Evolutionary conservation across 2,888 invertebrate species (phyloP).

Genomic region (Rhorus exstirpatorius): DNA sequence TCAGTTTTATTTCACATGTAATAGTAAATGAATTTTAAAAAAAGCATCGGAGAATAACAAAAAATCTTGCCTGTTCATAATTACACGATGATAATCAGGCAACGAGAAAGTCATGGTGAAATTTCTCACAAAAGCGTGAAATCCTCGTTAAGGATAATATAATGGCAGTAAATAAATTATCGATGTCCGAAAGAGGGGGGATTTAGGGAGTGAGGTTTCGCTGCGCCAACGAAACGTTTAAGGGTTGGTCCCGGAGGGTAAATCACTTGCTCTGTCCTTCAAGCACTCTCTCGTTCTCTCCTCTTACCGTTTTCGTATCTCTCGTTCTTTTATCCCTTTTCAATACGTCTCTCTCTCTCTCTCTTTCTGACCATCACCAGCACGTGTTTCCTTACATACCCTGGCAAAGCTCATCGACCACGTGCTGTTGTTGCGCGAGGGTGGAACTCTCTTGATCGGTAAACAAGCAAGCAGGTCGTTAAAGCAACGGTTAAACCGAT

Average conservation of each 20-base stretch:
- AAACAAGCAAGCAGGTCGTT: slow-evolving; percentile 83
- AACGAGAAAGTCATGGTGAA: slow-evolving; percentile 4
- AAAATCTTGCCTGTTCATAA: neutral
- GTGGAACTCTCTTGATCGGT: slow-evolving; percentile 79
- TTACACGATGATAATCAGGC: slow-evolving; percentile 31
- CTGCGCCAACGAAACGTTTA: slow-evolving; percentile 53
- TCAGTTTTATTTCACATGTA: too few species aligned
- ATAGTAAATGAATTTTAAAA: too few species aligned
- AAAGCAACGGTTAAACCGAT: slow-evolving; percentile 82
- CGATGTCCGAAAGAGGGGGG: slow-evolving; percentile 55
- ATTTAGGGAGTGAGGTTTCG: slow-evolving; percentile 4
- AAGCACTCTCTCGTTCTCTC: slow-evolving; percentile 14
- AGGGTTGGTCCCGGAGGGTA: slow-evolving; percentile 59
- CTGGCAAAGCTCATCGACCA: slow-evolving; percentile 48
- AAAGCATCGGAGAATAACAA: neutral
- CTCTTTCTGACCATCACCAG: slow-evolving; percentile 37
- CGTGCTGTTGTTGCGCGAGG: slow-evolving; percentile 74
- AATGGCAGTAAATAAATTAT: slow-evolving; percentile 65
- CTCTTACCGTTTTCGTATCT: slow-evolving; percentile 30
- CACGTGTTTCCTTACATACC: slow-evolving; percentile 58
- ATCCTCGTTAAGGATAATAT: slow-evolving; percentile 55
- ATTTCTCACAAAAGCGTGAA: slow-evolving; percentile 40
- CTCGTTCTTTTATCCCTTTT: slow-evolving; percentile 41
- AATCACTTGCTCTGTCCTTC: slow-evolving; percentile 56
- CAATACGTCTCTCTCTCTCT: slow-evolving; percentile 32